Evolutionary conservation across 35 echinoderm and acorn worm species (phyloP), one percentile per base, ranked within the genome.

Genomic region (Eucidaris tribuloides): DNA sequence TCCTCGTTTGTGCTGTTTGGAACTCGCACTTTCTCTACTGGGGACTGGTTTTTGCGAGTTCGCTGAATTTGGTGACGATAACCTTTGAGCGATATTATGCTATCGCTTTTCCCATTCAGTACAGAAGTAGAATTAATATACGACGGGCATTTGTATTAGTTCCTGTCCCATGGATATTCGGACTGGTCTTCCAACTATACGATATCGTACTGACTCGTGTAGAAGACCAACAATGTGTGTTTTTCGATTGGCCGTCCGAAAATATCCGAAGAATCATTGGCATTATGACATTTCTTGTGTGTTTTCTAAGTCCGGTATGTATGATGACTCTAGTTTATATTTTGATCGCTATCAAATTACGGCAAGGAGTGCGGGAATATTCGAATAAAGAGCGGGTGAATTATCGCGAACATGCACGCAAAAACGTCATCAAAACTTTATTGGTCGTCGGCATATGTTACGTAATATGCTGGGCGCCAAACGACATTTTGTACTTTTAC

Each of bases 41-140:
- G 92, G 34, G 86, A 3, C 39, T 82, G 20, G 45, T 89, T 7
- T 79, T 90, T 31, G 55, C 83, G 19, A 90, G 87, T 9, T 79
- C 86, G 0, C 48, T 63, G 46, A 94, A 94, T 60, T 61, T 94
- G 34, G 24, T 84, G 22, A 71, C 46, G 33, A 61, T 94, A 46
- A 90, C 87, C 19, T 35, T 84, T 3, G 92, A 94, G 45, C 54
- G 92, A 15, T 94, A 81, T 32, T 71, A 81, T 38, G 92, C 92
- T 22, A 83, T 94, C 39, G 58, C 85, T 2, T 78, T 76, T 64
- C 86, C 92, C 9, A 70, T 84, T 33, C 84, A 43, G 22, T 85
- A 89, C 50, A 50, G 72, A 0, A 79, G 58, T 31, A 7, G 61
- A 19, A 64, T 34, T 34, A 32, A 45, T 6, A 18, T n/a, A n/a